Evolutionary conservation across 92 coral and sea anemone species (phyloP).

Genomic region (Epizoanthus scotinus): DNA sequence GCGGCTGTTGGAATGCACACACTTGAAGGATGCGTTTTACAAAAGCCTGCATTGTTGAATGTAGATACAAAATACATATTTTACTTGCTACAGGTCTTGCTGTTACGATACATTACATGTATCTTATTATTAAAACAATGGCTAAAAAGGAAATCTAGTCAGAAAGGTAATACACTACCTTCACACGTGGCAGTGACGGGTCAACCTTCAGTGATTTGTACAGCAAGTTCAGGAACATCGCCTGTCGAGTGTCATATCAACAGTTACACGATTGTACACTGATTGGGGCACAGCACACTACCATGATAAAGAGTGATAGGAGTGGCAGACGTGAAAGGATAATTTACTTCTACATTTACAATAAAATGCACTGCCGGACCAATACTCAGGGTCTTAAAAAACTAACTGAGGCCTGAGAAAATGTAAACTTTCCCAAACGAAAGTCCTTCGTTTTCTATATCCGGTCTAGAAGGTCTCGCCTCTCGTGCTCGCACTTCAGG

Average conservation of each 20-base stretch:
- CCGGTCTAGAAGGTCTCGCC: too few species aligned
- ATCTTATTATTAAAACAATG: not conserved
- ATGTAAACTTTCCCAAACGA: too few species aligned
- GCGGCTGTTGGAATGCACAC: conserved; percentile 83
- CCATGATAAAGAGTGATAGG: not conserved
- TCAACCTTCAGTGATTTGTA: conserved; percentile 92
- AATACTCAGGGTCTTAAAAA: too few species aligned
- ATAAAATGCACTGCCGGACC: too few species aligned
- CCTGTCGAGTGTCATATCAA: conserved; percentile 40
- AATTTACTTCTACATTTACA: too few species aligned
- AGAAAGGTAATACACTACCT: conserved; percentile 53
- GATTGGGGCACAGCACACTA: too few species aligned
- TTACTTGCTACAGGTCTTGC: conserved; percentile 8
- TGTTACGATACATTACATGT: not conserved
- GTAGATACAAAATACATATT: not conserved
- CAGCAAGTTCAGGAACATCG: conserved; percentile 82
- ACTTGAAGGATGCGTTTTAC: conserved; percentile 92
- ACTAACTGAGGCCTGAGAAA: too few species aligned
- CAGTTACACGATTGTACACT: not conserved
- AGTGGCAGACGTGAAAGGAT: not conserved
- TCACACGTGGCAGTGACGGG: conserved; percentile 81
- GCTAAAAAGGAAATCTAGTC: not conserved
- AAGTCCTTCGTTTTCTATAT: too few species aligned
- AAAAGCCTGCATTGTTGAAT: conserved; percentile 67
- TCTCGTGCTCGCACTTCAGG: too few species aligned